Conservation (phyloP, 2,797 vertebrate species). For the Sebastes nivosus region DNA sequence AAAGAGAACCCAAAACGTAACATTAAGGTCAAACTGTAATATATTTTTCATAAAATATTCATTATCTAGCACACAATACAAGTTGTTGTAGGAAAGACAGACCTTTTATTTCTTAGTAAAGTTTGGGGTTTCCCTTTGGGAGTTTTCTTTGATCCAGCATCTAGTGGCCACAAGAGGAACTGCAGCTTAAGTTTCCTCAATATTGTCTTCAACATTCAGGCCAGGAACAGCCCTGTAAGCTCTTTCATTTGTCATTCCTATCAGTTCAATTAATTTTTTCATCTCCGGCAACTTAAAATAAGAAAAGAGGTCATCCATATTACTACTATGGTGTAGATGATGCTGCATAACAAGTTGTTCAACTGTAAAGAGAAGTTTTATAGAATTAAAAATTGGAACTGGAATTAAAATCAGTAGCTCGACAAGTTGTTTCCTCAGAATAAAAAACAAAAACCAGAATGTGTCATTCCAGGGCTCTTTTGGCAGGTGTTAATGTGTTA, state of each 20-base stretch:
- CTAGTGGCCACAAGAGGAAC: neutral
- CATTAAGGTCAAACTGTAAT: neutral
- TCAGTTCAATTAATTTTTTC: neutral
- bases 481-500: neutral
- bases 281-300: neutral
- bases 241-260: neutral
- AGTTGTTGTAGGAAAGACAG: neutral
- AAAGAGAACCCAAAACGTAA: neutral
- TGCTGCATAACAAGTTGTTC: neutral
- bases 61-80: neutral
- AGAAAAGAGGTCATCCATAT: neutral
- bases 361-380: neutral
- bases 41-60: neutral
- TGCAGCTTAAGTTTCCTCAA: neutral
- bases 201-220: neutral
- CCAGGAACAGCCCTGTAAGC: neutral
- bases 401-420: neutral
- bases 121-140: neutral
- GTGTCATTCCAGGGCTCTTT: neutral
- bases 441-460: neutral
- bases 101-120: neutral
- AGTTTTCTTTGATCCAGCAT: neutral
- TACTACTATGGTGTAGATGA: neutral
- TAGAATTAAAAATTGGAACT: neutral
- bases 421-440: neutral